A percentile compares a stretch with the other conserved stretches of the same genome.
These are phyloP conservation scores for Epinephelus malabaricus DNA, from an alignment of 2,797 vertebrate species.

Conservation along the genomic window DNA sequence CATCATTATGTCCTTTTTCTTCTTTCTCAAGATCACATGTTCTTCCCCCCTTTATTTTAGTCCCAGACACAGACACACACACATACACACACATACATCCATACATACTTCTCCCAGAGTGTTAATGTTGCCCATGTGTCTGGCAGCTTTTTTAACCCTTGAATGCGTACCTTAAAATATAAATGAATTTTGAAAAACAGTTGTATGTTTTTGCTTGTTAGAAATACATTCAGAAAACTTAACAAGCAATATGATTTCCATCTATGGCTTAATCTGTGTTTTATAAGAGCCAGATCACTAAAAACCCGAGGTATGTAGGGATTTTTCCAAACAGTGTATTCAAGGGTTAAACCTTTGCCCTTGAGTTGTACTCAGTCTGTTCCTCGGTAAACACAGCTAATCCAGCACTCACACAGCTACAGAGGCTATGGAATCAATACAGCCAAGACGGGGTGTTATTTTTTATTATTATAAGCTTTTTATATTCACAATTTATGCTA, in stretches of 20 bases:
- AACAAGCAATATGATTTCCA: background rate
- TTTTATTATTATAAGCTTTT: conserved; percentile 26
- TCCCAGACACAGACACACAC: background rate
- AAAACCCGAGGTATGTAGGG: background rate
- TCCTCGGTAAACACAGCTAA: conserved; percentile 48
- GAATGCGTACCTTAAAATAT: background rate
- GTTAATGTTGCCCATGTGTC: conserved; percentile 73
- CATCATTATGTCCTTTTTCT: conserved; percentile 6
- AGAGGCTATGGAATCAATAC: conserved; percentile 45
- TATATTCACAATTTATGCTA: conserved; percentile 21
- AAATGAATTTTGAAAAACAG: background rate
- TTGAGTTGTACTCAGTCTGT: conserved; percentile 45
- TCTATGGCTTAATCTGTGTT: background rate
- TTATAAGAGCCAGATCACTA: background rate
- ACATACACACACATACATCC: conserved; percentile 2
- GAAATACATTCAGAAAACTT: background rate
- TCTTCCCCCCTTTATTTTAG: background rate
- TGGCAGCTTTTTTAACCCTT: conserved; percentile 56
- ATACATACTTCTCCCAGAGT: conserved; percentile 19
- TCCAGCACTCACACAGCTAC: conserved; percentile 10
- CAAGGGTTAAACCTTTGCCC: conserved; percentile 44
- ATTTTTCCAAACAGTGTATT: conserved; percentile 1
- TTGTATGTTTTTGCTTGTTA: background rate
- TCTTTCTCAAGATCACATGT: conserved; percentile 14
- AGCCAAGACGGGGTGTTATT: conserved; percentile 4